Base-by-base conservation (phyloP, 1,140 invertebrate species). In the Choristoneura fumiferana region DNA sequence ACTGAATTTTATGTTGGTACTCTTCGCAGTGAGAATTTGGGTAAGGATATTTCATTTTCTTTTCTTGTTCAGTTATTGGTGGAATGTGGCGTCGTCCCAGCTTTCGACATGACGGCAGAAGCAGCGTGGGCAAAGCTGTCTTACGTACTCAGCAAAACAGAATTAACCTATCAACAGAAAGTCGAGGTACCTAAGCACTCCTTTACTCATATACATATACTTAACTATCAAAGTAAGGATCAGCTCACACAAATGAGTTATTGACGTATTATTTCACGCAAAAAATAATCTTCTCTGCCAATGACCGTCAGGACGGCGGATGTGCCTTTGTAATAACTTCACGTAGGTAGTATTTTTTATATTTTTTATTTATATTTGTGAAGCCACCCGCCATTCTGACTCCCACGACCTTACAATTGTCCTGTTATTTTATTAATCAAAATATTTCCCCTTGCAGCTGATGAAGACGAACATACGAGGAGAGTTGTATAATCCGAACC, bases 41-140 rank as follows among this genome's bases (percentile, higher is more conserved):
- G n/a, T 43, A 37, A 60, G 13, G 13, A 10, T 60, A 8, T 22
- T 37, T 45, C 56, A 56, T 36, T 15, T 6, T 37, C 33, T 34
- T 17, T 12, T 14, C 10, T 36, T 80, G n/a, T 80, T 22, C 80
- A 92, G 89, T 81, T 91, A 4, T 73, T 93, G 6, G 69, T 80
- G 18, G 89, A 92, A 58, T 89, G 92, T 53, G 97, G 97, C 8
- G 95, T 99, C 4, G 93, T 97, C 45, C 92, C 95, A 0, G 97
- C 98, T 0, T 95, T 92, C 55, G 98, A 99, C 82, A 98, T 99
- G 96, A 99, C 98, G 0, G 93, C 95, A 0, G 98, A 99, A 83
- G 97, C 98, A 0, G 97, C 97, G 0, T 87, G 98, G 1, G 94
- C 96, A 0, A 99, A 99, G 89, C 89, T 99, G 0, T 92, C 93